A percentile compares a stretch with the other conserved stretches of the same genome.
These are phyloP conservation scores for Lipotes vexillifer DNA, from an alignment of 2,113 vertebrate species.

Conservation along the genomic window DNA sequence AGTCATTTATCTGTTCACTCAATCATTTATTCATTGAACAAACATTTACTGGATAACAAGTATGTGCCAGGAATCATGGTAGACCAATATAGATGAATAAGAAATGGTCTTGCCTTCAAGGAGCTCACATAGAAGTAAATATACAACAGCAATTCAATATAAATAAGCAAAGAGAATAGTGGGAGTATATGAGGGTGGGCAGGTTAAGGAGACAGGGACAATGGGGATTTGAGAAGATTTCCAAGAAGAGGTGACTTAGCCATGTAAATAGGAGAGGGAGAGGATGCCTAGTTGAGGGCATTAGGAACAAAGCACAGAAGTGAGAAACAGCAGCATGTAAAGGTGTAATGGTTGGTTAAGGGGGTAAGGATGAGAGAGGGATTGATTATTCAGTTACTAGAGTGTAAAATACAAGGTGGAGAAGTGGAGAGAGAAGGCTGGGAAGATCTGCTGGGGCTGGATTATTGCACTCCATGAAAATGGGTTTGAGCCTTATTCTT, in stretches of 20 bases:
- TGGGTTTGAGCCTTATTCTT: neutral
- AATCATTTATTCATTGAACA: constrained; percentile 25
- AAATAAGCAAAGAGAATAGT: neutral
- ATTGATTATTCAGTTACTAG: neutral
- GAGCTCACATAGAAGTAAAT: constrained; percentile 12
- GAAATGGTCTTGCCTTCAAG: neutral
- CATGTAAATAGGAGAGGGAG: neutral
- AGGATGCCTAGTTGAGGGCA: neutral
- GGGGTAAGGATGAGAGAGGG: neutral
- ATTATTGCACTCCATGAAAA: neutral
- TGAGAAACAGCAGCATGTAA: neutral
- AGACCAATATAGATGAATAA: neutral
- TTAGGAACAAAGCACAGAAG: neutral
- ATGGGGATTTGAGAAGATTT: neutral
- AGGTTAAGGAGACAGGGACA: neutral
- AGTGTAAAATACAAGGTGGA: neutral
- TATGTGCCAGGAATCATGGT: neutral
- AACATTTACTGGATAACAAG: neutral
- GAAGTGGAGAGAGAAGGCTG: neutral
- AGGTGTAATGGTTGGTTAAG: neutral
- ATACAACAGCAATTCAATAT: neutral
- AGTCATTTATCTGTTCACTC: neutral
- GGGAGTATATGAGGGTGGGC: neutral
- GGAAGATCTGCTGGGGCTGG: neutral
- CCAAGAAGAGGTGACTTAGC: constrained; percentile 1